Base-by-base conservation (phyloP, 2,888 invertebrate species). In the Archips crataeganus region DNA sequence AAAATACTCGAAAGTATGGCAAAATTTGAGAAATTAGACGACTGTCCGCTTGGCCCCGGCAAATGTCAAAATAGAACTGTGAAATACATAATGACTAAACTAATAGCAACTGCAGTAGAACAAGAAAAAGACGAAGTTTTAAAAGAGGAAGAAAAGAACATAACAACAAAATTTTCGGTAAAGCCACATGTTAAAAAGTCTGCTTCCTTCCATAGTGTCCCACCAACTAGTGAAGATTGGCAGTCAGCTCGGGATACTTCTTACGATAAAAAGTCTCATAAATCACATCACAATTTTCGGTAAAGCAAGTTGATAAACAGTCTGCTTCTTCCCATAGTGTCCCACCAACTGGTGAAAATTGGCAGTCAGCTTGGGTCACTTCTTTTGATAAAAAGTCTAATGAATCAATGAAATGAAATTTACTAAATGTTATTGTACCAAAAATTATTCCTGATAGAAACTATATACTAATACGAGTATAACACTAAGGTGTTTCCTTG, bases 31-130 rank as follows among this genome's bases (percentile, higher is more conserved):
- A 78, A 76, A 65, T 23, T 65, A 9, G 62, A 77, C 9, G 81
- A 81, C 57, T 87, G 85, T 68, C 86, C 86, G 0, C 80, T 79
- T 60, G 70, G 61, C 13, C n/a, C 67, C 13, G 74, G 23, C 34
- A 34, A 61, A 15, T 70, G 74, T 63, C 23, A 63, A 8, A 13
- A 6, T 47, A 63, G n/a, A 63, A 23, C 63, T 32, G n/a, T 32
- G 9, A 32, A 63, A 1, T 39, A 39, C 8, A 36, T 74, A 13
- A 13, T 74, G 10, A n/a, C 51, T 51, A 47, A 60, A 69, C 15
- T 74, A 51, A 70, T 74, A 54, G 23, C 10, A 2, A 15, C 68
- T n/a, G 23, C 42, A 36, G 2, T 70, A 42, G 45, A 64, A 34
- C 13, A 32, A 3, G 13, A 45, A 2, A 9, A 54, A 8, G 2